These are phyloP conservation scores for Atherinomorus stipes DNA, from an alignment of 2,113 vertebrate genomes.

Conservation along the genomic window DNA sequence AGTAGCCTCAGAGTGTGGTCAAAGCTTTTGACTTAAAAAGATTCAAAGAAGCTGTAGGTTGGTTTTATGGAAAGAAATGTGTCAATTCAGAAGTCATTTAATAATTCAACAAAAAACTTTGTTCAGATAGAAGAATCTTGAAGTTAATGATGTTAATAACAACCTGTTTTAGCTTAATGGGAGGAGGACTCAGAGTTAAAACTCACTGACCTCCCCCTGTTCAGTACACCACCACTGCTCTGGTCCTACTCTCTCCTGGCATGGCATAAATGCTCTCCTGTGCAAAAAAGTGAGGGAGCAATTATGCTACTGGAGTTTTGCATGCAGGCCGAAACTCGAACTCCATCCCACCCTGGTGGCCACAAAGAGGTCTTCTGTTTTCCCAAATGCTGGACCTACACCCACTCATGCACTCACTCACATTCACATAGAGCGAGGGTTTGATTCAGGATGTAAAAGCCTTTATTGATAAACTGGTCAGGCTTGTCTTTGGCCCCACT, in stretches of 20 bases:
- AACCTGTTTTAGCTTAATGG: conserved; percentile 4
- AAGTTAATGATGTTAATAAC: too few relatives aligned
- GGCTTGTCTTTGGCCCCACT: conserved; percentile 65
- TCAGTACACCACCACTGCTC: conserved; percentile 15
- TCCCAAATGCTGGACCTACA: conserved; percentile 55
- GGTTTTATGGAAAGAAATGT: neutral
- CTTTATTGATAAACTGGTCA: conserved; percentile 72
- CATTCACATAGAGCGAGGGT: conserved; percentile 56
- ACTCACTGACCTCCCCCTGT: conserved; percentile 32
- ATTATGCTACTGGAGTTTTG: conserved; percentile 71
- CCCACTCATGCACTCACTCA: conserved; percentile 54
- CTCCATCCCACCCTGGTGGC: conserved; percentile 74
- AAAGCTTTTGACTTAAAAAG: too few relatives aligned
- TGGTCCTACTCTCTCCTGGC: conserved; percentile 65
- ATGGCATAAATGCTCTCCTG: conserved; percentile 79
- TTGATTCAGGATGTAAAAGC: conserved; percentile 71
- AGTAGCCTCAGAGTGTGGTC: too few relatives aligned
- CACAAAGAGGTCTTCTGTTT: conserved; percentile 78
- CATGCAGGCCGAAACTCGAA: conserved; percentile 68
- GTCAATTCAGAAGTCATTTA: neutral
- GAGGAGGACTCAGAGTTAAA: conserved; percentile 17
- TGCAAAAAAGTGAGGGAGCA: conserved; percentile 69
- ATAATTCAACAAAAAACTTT: neutral
- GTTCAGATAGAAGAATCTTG: neutral
- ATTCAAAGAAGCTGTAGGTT: neutral